Evolutionary conservation across 1,140 invertebrate species (phyloP).

Genomic region (Zeugodacus cucurbitae): DNA sequence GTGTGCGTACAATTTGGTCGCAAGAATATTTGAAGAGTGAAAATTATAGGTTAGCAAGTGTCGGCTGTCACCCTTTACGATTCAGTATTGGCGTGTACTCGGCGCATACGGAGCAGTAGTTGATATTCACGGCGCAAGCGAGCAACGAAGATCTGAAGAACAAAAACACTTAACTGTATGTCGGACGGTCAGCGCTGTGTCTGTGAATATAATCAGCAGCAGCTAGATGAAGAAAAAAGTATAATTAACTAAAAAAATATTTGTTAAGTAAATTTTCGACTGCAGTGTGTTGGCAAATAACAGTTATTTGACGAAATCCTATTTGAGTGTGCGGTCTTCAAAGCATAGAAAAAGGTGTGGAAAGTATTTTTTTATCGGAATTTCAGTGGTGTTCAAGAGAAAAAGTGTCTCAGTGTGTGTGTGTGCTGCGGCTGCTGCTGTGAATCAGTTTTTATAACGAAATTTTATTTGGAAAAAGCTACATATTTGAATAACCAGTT

Average conservation of each 20-base stretch:
- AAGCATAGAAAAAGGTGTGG: neutral
- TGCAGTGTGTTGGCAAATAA: slow-evolving; percentile 6
- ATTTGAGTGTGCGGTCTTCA: neutral
- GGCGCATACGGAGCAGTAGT: slow-evolving; percentile 40
- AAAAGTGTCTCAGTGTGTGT: slow-evolving; percentile 13
- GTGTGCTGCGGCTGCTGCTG: neutral
- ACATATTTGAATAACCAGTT: neutral
- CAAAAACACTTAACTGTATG: neutral
- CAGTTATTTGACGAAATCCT: neutral
- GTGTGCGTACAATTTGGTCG: neutral
- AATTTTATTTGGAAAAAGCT: neutral
- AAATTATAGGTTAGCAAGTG: slow-evolving; percentile 46
- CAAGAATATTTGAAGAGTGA: slow-evolving; percentile 41
- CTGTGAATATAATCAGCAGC: neutral
- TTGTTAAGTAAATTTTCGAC: neutral
- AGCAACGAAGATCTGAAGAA: slow-evolving; percentile 16
- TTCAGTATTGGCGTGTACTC: slow-evolving; percentile 46
- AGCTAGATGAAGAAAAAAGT: neutral
- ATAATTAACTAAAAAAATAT: neutral
- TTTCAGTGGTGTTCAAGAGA: neutral
- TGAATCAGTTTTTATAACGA: neutral
- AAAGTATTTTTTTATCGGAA: slow-evolving; percentile 11
- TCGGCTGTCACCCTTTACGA: slow-evolving; percentile 44
- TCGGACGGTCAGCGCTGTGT: slow-evolving; percentile 11
- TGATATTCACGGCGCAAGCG: slow-evolving; percentile 15